A percentile compares a stretch with the other conserved stretches of the same genome.
phyloP scores from a whole-genome alignment of 2,797 vertebrate species.

The Lepilemur septentrionalis region DNA sequence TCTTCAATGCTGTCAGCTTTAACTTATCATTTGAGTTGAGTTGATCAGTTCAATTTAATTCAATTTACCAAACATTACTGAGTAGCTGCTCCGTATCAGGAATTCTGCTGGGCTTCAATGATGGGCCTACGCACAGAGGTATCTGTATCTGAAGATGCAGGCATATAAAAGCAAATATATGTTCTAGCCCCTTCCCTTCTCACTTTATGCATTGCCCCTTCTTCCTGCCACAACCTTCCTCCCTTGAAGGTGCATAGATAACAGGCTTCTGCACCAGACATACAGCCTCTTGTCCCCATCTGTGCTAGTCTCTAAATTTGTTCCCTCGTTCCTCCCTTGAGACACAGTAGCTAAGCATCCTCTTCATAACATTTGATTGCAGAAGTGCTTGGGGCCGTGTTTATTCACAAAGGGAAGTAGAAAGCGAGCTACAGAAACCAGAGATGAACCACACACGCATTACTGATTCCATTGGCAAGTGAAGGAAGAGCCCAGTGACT shows the following conservation, averaged over 20 bases:
- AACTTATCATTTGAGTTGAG: neutral
- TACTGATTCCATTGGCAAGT: no score
- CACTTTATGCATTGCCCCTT: neutral
- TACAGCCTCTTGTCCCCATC: neutral
- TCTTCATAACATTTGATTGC: neutral
- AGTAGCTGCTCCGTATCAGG: neutral
- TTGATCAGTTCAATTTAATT: neutral
- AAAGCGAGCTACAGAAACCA: neutral
- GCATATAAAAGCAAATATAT: neutral
- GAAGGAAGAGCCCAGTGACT: neutral
- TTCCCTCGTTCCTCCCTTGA: no score
- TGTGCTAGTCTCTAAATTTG: no score
- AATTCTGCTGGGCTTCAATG: neutral
- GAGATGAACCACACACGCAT: neutral
- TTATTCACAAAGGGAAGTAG: neutral
- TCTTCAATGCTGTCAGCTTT: neutral
- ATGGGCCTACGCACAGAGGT: neutral
- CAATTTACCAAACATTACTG: neutral
- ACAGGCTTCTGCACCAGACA: neutral
- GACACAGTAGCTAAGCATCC: neutral
- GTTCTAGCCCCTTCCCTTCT: no score
- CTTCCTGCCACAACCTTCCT: neutral
- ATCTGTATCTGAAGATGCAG: neutral
- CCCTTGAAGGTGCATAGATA: fast-evolving
- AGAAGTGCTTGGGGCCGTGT: neutral